Percentiles rank a stretch among this genome's conserved stretches.
These are phyloP conservation scores for Plebejus melissa DNA, from an alignment of 2,888 invertebrate species.

Conservation along the genomic window DNA sequence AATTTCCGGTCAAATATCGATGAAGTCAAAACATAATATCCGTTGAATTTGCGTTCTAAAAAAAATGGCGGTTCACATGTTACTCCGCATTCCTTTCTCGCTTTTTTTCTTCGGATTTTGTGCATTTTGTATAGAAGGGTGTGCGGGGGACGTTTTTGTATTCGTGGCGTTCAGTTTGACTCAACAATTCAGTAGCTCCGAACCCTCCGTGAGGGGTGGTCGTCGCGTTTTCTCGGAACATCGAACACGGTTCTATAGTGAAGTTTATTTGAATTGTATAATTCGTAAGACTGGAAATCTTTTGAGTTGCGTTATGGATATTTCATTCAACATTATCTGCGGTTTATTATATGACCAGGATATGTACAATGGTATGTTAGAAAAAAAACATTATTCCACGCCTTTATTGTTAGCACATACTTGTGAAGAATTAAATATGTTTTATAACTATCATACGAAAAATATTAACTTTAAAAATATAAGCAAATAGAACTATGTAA, in stretches of 20 bases:
- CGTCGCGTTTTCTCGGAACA: slow-evolving; percentile 37
- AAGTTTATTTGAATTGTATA: slow-evolving; percentile 45
- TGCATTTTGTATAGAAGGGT: slow-evolving; percentile 61
- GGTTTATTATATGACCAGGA: slow-evolving; percentile 4
- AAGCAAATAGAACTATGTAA: not conserved
- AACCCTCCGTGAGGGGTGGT: slow-evolving; percentile 59
- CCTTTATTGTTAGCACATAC: not conserved
- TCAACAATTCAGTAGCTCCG: slow-evolving; percentile 55
- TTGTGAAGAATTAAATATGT: not conserved
- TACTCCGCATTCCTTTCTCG: slow-evolving; percentile 53
- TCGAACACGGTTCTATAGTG: slow-evolving; percentile 43
- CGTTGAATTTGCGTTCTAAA: not conserved
- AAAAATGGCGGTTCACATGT: not conserved
- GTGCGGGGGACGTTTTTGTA: slow-evolving; percentile 58
- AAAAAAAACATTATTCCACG: not conserved
- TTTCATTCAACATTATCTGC: slow-evolving; percentile 28
- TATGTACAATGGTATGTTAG: slow-evolving; percentile 14
- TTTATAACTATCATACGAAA: not conserved
- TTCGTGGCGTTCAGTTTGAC: slow-evolving; percentile 45
- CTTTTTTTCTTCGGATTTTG: slow-evolving; percentile 59
- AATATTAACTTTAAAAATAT: not conserved
- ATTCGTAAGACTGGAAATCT: slow-evolving; percentile 25
- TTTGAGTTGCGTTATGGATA: slow-evolving; percentile 24
- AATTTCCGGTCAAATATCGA: slow-evolving; percentile 3
- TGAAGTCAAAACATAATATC: slow-evolving; percentile 14